Evolutionary conservation across 2,113 vertebrate genomes (phyloP), one percentile per base, ranked within the genome.

Genomic region (Heterotis niloticus): DNA sequence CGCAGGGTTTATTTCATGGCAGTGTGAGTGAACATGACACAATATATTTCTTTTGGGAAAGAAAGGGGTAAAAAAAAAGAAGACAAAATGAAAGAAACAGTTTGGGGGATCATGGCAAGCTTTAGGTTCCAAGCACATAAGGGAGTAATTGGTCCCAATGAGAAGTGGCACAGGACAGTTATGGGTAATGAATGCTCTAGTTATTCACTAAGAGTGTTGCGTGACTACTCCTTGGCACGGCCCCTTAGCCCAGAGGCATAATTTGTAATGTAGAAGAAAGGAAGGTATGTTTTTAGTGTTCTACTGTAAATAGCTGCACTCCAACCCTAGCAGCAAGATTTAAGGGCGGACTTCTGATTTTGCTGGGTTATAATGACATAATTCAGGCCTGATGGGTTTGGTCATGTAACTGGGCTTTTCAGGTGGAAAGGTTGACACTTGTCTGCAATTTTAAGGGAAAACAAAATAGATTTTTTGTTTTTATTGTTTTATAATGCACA

Each of bases 201-300:
- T 87, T 86, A 84, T 85, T 81, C 67, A 72, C 78, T 81, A 83
- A 75, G 73, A 77, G 71, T 26, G 71, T 92, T 92, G 91, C 88
- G 89, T 93, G 91, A 92, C 90, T 92, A 81, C 81, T 82, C 81
- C 81, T 89, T 85, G 86, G 85, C 90, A 90, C 82, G 83, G 84
- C 83, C 82, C 81, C 72, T 59, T 78, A 78, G 76, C 86, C 86
- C 85, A 26, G 79, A 78, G 87, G 88, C 84, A 70, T 83, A 82
- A 85, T 87, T 90, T 91, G 89, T 91, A 88, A 86, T 83, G 87
- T 81, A 87, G 84, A 85, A 89, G 84, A 89, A 89, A 87, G 82
- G 83, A 88, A 86, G 87, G 87, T 88, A 84, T 87, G 88, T 86
- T 84, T 85, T 85, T 90, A 90, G 88, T 90, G 84, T 89, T 89